Evolutionary conservation across 2,113 vertebrate species (phyloP).

Genomic region (Cariama cristata): DNA sequence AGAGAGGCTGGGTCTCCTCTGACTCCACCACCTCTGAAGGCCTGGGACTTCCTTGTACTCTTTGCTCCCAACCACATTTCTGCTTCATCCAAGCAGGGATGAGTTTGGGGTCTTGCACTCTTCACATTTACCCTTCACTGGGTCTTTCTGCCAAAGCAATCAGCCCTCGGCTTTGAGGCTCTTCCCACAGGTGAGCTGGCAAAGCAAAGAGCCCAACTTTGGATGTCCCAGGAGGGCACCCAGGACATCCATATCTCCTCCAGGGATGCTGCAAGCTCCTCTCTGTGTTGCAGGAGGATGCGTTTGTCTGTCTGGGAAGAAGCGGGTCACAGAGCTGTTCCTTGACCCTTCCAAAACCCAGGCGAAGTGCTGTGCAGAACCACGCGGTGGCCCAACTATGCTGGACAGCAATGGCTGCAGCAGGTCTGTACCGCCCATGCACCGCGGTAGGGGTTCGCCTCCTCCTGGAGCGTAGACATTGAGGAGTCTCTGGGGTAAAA

Average conservation of each 20-base stretch:
- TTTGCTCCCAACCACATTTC: neutral
- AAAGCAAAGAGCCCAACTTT: neutral
- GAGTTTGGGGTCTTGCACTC: neutral
- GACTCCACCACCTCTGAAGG: neutral
- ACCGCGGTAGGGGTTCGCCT: fast-evolving
- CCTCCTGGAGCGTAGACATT: neutral
- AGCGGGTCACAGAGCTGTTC: neutral
- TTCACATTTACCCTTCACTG: neutral
- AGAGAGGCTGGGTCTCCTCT: neutral
- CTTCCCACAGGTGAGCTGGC: neutral
- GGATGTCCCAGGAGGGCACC: neutral
- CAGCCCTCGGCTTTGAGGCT: neutral
- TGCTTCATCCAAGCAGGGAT: neutral
- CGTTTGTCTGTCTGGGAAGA: neutral
- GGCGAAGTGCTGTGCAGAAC: neutral
- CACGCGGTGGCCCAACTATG: neutral
- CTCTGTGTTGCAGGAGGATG: neutral
- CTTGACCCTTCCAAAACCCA: neutral
- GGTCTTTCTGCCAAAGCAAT: neutral
- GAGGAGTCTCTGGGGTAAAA: neutral
- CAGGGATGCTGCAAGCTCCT: neutral
- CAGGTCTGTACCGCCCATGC: neutral
- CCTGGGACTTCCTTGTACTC: neutral
- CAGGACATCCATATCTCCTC: fast-evolving
- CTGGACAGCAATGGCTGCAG: neutral